Evolutionary conservation across 2,888 invertebrate species (phyloP).

Genomic region (Trissonchulus sp.): DNA sequence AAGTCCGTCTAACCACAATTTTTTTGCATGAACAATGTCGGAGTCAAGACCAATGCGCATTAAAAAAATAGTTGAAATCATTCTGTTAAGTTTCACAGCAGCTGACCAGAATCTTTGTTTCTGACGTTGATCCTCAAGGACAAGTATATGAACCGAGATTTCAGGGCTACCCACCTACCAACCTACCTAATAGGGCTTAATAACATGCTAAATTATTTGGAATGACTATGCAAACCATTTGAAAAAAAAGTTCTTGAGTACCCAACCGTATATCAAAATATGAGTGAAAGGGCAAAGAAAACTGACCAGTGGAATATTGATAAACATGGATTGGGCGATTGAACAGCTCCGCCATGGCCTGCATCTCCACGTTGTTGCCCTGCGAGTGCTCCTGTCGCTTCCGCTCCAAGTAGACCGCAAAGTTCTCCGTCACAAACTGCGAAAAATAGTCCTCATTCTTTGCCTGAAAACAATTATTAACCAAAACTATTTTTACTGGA

Average conservation of each 20-base stretch:
- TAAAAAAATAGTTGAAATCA: too few species aligned
- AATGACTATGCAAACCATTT: too few species aligned
- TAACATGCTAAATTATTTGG: too few species aligned
- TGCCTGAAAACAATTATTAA: conserved; percentile 61
- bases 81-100: conserved; percentile 6
- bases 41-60: too few species aligned
- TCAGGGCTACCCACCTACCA: too few species aligned
- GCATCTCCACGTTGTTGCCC: conserved; percentile 84
- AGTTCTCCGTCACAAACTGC: conserved; percentile 82
- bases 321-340: conserved; percentile 79
- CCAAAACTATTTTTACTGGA: not conserved
- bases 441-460: conserved; percentile 79
- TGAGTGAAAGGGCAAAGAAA: not conserved
- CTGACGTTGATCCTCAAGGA: too few species aligned
- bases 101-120: too few species aligned
- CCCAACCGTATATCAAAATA: too few species aligned
- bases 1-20: too few species aligned
- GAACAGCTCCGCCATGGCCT: conserved; percentile 81
- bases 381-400: conserved; percentile 73
- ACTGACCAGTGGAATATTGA: conserved; percentile 66
- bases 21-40: conserved; percentile 34
- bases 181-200: too few species aligned
- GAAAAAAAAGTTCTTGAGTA: too few species aligned
- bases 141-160: too few species aligned
- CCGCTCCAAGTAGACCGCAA: conserved; percentile 70